Base-by-base conservation (phyloP, 2,113 vertebrate species). In the Murina feae region DNA sequence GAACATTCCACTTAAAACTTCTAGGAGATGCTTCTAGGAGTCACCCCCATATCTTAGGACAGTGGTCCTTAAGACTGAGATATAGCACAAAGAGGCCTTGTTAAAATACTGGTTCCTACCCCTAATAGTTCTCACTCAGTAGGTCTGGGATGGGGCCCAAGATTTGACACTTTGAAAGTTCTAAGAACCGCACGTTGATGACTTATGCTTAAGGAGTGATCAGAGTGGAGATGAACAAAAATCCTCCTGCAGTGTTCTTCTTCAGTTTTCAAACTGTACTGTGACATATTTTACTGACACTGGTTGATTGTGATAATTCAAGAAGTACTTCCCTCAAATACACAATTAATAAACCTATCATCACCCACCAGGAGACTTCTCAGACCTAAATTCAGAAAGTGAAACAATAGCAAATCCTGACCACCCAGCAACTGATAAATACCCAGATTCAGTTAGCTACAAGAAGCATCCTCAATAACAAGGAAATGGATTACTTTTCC, bases 1-100 rank as follows among this genome's bases (percentile, higher is more conserved):
- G 28, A 91, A 76, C 91, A 95, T 85, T 93, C 37, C 17, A 69
- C 32, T 82, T 85, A 35, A 86, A 89, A 91, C 78, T 74, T 94
- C 12, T 18, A 72, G 39, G 28, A 86, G 14, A 60, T 35, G 1
- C 30, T 35, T 55, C 44, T 11, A 44, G 8, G 6, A 84, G 32
- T 72, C 28, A 84, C 17, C 16, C n/a, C 30, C 85, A 21, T 84
- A 32, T 87, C 35, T 68, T 88, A 89, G 37, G n/a, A 8, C 53
- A 58, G 68, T 6, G 17, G 10, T 37, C 66, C 32, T 86, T 2
- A 72, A 72, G 4, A 12, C 32, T 92, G 68, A 90, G 49, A n/a
- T 28, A 11, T 17, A 85, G 39, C 25, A 39, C n/a, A 75, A 49
- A 49, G 6, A 58, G 30, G 1, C 5, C 25, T 84, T 37, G 30